Base-by-base conservation (phyloP, 2,797 vertebrate genomes). In the Poecilia picta region DNA sequence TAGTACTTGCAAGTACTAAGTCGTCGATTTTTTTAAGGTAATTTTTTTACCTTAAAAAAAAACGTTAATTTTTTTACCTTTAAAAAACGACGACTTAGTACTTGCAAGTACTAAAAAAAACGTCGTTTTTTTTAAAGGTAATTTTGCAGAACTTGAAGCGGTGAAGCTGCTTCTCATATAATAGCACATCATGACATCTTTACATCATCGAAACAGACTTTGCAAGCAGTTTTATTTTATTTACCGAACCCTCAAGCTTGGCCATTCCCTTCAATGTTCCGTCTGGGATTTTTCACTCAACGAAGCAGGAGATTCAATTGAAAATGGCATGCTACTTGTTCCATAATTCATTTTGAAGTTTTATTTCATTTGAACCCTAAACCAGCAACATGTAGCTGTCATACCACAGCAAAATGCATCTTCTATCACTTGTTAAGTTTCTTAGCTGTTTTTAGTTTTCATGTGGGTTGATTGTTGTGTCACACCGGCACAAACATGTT, bases 401-500 rank as follows among this genome's bases (percentile, higher is more conserved):
- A 3, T 20, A 33, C 31, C 8, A 5, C 59, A 64, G n/a, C 31
- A 20, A 64, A 64, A 33, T 8, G 31, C 33, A 36, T 8, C 16
- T 45, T 73, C 74, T 25, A 75, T 75, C 70, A 7, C 23, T 31
- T 46, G 6, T 15, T 36, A 4, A 33, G 16, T 41, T 6, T 18
- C 5, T 68, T 28, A 4, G 0, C 33, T 13, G 39, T 18, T 6
- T 31, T 75, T 62, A 47, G 66, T 78, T 82, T 47, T 41, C 8
- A 7, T 18, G 28, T 55, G 31, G 78, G 64, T 43, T 46, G 25
- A 68, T 41, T 31, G 23, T 62, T 79, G 64, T 20, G 23, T 11
- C 25, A 53, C 72, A 28, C 16, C 43, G 75, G 36, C 75, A 49
- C 16, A 75, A 46, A 71, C 75, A 84, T 73, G 74, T 80, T 80